Conservation (phyloP, 2,888 invertebrate genomes). For the Campopleginae sp. region DNA sequence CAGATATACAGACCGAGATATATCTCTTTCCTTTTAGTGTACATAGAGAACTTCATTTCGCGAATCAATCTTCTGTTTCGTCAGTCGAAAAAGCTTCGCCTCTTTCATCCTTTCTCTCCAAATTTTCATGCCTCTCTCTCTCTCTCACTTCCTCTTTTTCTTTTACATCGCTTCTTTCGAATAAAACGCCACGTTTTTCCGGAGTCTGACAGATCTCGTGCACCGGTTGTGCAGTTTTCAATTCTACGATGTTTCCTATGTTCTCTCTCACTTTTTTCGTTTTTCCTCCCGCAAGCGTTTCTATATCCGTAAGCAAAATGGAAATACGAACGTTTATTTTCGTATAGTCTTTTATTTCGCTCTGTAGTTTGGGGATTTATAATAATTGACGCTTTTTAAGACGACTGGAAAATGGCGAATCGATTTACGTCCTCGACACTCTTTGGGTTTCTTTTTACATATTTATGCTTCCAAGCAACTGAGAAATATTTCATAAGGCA, state of each 20-base stretch:
- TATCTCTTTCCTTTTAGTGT: background rate
- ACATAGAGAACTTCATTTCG: constrained; percentile 45
- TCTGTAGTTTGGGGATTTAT: background rate
- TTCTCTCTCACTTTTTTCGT: constrained; percentile 19
- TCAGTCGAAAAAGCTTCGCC: constrained; percentile 39
- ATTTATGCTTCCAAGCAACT: background rate
- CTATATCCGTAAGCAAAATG: constrained; percentile 5
- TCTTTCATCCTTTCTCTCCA: constrained; percentile 10
- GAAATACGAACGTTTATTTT: constrained; percentile 12
- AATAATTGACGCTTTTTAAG: background rate
- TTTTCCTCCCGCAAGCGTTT: background rate
- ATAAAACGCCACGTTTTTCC: constrained; percentile 2
- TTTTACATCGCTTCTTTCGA: background rate
- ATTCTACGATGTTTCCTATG: background rate
- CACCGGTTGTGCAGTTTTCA: constrained; percentile 9
- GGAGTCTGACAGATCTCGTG: constrained; percentile 13
- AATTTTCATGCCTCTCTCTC: constrained; percentile 4
- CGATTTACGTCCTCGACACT: background rate
- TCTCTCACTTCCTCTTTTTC: too few species aligned
- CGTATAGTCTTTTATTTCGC: background rate
- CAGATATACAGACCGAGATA: background rate
- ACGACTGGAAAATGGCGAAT: background rate
- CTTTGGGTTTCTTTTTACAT: background rate
- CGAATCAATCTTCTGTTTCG: constrained; percentile 64
- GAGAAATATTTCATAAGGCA: background rate